Evolutionary conservation across 2,888 invertebrate species (phyloP), one percentile per base, ranked within the genome.

Genomic region (Meiosimyza decipiens): DNA sequence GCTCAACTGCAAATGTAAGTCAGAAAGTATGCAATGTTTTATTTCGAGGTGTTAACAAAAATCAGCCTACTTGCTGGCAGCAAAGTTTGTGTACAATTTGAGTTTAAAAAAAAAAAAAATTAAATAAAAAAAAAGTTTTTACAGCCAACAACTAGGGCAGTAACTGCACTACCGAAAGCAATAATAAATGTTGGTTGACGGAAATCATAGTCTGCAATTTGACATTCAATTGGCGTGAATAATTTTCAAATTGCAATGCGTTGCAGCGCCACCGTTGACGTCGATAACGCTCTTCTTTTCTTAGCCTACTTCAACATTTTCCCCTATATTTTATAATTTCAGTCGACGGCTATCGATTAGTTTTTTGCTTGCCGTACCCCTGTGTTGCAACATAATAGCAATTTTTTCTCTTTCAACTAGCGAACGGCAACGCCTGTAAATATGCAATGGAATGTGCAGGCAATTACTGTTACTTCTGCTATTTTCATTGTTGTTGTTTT

Each of bases 201-300:
- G 70, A 62, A 62, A 62, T 52, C 51, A 52, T 52, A 33, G 62
- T 22, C 70, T 62, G 54, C 70, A 62, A 33, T 62, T 72, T 70
- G 74, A 65, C 71, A 71, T 64, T 65, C 71, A 59, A 72, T 66
- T 74, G 72, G 66, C 72, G 62, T 70, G 74, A 60, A 71, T 66
- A 71, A 71, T 64, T 66, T 66, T 51, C 18, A 11, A 57, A 12
- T 64, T 64, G 22, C 64, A 22, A 22, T 40, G 40, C 40, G 40
- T 40, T 40, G 1, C 40, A 6, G 9, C 40, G 40, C 9, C 9
- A 6, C 40, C 9, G 9, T 5, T 40, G 40, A 40, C 9, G 9
- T 40, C 40, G 9, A 9, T 40, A 40, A 9, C 28, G 1, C 40
- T 9, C 40, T 40, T 40, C 9, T n/a, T n/a, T n/a, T n/a, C 40